These are phyloP conservation scores for Ostrea edulis DNA, from an alignment of 1,140 invertebrate genomes.

Conservation along the genomic window DNA sequence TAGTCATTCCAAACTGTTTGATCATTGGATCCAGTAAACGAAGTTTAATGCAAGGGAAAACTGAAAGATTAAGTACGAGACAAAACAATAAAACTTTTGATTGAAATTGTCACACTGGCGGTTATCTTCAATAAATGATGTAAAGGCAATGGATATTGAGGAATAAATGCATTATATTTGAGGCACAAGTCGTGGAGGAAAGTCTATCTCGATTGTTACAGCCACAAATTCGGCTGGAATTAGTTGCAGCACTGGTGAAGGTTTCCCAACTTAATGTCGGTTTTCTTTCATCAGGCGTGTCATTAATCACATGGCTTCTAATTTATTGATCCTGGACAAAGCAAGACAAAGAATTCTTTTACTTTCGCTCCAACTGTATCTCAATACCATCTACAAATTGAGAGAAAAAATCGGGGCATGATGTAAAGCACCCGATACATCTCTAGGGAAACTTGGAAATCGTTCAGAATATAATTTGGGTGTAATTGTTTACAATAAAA, in stretches of 20 bases:
- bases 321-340: constrained; percentile 35
- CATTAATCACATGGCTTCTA: constrained; percentile 32
- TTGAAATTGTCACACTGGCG: background rate
- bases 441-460: constrained; percentile 21
- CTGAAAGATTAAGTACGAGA: background rate
- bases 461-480: constrained; percentile 19
- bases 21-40: background rate
- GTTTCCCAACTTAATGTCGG: constrained; percentile 26
- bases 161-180: constrained; percentile 8
- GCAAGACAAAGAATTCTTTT: constrained; percentile 10
- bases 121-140: constrained; percentile 2
- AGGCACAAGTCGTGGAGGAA: background rate
- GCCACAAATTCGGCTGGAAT: constrained; percentile 5
- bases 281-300: constrained; percentile 34
- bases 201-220: background rate
- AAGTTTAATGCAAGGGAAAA: background rate
- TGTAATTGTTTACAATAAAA: constrained; percentile 36
- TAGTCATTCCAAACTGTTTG: background rate
- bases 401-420: constrained; percentile 6
- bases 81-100: constrained; percentile 31
- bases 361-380: background rate
- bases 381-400: constrained; percentile 9
- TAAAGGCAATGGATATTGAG: constrained; percentile 11
- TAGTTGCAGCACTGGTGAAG: constrained; percentile 6
- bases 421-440: constrained; percentile 28